Evolutionary conservation across 2,888 invertebrate species (phyloP).

Genomic region (Alentia gelatinosa): DNA sequence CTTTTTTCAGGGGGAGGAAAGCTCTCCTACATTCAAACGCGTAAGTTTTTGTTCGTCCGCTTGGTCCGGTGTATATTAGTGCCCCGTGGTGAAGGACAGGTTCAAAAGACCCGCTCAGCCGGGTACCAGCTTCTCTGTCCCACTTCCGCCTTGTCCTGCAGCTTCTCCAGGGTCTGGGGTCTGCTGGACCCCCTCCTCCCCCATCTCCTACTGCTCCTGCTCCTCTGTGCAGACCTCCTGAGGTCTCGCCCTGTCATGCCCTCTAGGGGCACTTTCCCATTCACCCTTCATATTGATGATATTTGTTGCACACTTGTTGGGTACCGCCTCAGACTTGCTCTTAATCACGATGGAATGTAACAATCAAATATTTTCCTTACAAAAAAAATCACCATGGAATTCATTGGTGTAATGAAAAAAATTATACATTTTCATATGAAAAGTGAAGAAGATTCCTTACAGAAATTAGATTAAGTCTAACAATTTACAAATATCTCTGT

Average conservation of each 20-base stretch:
- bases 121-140: not conserved
- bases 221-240: not conserved
- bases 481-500: not conserved
- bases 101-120: not conserved
- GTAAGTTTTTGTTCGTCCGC: conserved; percentile 57
- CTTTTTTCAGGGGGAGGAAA: conserved; percentile 57
- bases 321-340: too few relatives aligned
- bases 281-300: not conserved
- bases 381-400: too few relatives aligned
- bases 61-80: not conserved
- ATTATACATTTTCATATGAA: too few relatives aligned
- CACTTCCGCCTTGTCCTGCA: not conserved
- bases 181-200: not conserved
- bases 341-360: too few relatives aligned
- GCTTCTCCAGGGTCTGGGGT: too few relatives aligned
- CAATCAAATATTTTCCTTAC: too few relatives aligned
- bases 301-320: not conserved
- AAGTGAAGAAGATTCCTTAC: not conserved
- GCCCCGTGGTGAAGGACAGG: not conserved
- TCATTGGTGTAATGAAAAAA: too few relatives aligned
- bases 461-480: not conserved
- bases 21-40: conserved; percentile 59
- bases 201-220: not conserved
- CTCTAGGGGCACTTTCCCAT: not conserved
- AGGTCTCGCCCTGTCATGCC: not conserved